Base-by-base conservation (phyloP, 2,797 vertebrate genomes). In the Choloepus didactylus region DNA sequence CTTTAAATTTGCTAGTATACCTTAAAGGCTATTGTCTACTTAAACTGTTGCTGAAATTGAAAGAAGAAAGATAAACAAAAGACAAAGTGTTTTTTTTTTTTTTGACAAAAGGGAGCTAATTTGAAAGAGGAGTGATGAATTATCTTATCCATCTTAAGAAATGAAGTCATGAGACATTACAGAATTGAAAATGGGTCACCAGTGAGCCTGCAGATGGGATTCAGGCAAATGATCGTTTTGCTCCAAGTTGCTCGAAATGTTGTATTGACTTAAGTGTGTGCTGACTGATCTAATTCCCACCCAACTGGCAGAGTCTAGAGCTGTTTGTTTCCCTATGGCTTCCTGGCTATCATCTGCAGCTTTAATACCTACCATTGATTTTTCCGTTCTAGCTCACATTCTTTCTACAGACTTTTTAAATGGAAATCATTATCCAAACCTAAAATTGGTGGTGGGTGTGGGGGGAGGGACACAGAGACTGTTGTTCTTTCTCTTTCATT, bases 61-160 rank as follows among this genome's bases (percentile, higher is more conserved):
- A 92, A 81, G 27, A 94, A 67, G 25, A 19, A 87, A 93, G 72
- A 64, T 77, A 59, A 89, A 59, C n/a, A 79, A 70, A 86, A n/a
- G 14, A 31, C 6, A 76, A 83, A 77, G 23, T 62, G 7, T 35
- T 35, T 35, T 35, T 35, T 0, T 12, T 85, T 87, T 87, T 49
- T 44, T 77, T 1, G 7, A 18, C 7, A 9, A 35, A 75, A 69
- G 69, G 8, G 44, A 80, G 18, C 92, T 46, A 41, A 8, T 1
- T 29, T 76, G 64, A 89, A 56, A 56, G 44, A 46, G n/a, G 46
- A 31, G 4, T 35, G 69, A 25, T 0, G 31, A 66, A 51, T 4
- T 70, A 10, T 21, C 44, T 72, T 77, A 69, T 9, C 18, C 31
- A 56, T 15, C 35, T 8, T 60, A 46, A 87, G 54, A 69, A 23